Evolutionary conservation across 53 echinoderm and acorn worm species (phyloP), one percentile per base, ranked within the genome.

Genomic region (Hippasteria phrygiana): DNA sequence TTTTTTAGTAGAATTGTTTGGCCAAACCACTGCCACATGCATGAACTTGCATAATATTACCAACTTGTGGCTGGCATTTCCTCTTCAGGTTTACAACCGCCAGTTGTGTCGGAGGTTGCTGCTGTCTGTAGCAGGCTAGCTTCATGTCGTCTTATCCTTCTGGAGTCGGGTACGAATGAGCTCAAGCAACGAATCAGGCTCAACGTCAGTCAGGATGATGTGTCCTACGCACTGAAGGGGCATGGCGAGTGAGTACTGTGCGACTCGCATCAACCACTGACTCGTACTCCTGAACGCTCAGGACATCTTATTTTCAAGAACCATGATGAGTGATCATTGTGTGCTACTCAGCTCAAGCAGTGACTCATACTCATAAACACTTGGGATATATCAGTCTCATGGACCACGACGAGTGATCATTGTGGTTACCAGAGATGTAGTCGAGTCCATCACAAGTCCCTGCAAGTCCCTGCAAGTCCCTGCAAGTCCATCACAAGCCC

Each of bases 181-280:
- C 80, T 97, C 12, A 78, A 90, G 12, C 95, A 97, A 79, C 79
- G 98, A 14, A 94, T 97, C 20, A 83, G 94, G 35, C 94, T 97
- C 16, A 97, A 97, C 47, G 94, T 95, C 20, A 97, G 98, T 74
- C 98, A 97, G 63, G 98, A 97, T 42, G 98, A 97, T 78, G 98
- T 97, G 12, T 37, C 90, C 12, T 95, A 94, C 55, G 98, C 98
- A 12, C 87, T 97, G 20, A 91, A 63, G 65, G 75, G 64, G 36
- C 74, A 74, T 32, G n/a, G 71, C 18, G 84, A 69, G 40, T 62
- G 64, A 64, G 28, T 20, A 4, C 1, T 27, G 64, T 6, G 64
- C 26, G 64, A 10, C 28, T 4, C 64, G 26, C 62, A 22, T 24
- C 2, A 22, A 27, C 26, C 24, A 62, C 9, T 29, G 62, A 27